phyloP scores from a whole-genome alignment of 2,888 invertebrate species.

The Colletes collaris region DNA sequence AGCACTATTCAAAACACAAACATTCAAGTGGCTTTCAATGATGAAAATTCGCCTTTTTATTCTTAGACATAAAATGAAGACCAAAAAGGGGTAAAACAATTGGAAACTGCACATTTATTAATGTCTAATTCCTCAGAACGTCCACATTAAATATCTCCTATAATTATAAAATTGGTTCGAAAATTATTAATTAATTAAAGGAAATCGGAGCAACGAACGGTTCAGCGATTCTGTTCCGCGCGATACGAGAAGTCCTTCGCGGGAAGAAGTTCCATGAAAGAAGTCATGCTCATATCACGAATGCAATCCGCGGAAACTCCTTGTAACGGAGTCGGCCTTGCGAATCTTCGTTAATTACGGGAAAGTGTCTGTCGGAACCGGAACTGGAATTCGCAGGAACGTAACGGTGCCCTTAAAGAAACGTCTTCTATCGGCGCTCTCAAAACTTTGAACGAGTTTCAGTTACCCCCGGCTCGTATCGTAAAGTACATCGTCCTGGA shows the following conservation, averaged over 20 bases:
- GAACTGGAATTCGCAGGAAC: constrained; percentile 1
- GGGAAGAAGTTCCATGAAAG: neutral
- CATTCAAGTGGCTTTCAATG: no score
- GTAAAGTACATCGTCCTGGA: constrained; percentile 18
- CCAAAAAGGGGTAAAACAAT: no score
- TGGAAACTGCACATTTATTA: no score
- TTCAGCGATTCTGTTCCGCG: no score
- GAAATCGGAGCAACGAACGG: no score
- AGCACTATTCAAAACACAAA: no score
- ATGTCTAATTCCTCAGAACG: no score
- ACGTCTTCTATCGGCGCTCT: constrained; percentile 30
- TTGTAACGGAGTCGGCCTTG: constrained; percentile 7
- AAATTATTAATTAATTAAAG: no score
- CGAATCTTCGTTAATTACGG: constrained; percentile 35
- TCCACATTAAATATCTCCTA: no score
- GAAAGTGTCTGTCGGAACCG: constrained; percentile 1
- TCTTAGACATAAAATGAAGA: no score
- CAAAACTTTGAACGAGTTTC: constrained; percentile 44
- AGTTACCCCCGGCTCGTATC: constrained; percentile 25
- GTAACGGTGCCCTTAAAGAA: constrained; percentile 16
- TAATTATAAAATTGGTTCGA: no score
- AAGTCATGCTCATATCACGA: neutral
- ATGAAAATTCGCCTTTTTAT: no score
- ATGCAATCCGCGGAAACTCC: constrained; percentile 3
- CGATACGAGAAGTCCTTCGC: neutral